phyloP scores from a whole-genome alignment of 92 coral and sea anemone genomes.

The Pocillopora grandis region DNA sequence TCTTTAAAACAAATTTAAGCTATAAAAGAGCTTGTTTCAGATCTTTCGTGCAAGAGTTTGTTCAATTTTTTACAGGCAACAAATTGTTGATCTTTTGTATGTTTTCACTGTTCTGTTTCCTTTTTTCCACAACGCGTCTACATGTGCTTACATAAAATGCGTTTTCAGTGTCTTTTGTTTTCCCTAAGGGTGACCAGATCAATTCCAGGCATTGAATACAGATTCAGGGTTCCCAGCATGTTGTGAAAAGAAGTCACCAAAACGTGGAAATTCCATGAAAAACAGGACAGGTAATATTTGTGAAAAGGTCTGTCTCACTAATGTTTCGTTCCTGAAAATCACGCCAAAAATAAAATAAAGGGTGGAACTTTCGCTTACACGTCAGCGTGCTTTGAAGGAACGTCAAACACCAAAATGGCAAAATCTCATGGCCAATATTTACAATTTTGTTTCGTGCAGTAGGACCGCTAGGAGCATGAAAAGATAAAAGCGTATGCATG shows the following conservation, averaged over 20 bases:
- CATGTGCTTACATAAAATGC: conserved; percentile 11
- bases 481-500: conserved; percentile 27
- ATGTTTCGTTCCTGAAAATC: not conserved
- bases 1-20: conserved; percentile 13
- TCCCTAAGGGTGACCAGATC: not conserved
- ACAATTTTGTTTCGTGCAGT: conserved; percentile 4
- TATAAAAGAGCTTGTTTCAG: conserved; percentile 26
- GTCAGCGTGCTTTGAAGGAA: not conserved
- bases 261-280: conserved; percentile 11
- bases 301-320: not conserved
- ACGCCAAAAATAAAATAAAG: not conserved
- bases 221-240: not conserved
- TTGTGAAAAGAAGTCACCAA: not conserved
- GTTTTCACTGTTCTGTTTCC: not conserved
- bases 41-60: conserved; percentile 2
- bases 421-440: conserved; percentile 34
- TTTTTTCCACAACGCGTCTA: not conserved
- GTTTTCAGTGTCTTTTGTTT: conserved; percentile 12
- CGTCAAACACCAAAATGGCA: not conserved
- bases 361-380: not conserved
- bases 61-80: not conserved
- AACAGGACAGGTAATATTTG: not conserved
- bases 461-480: not conserved
- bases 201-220: conserved; percentile 5
- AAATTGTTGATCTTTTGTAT: conserved; percentile 25